phyloP scores from a whole-genome alignment of 2,113 vertebrate species.

The Chlamydotis undulata region DNA sequence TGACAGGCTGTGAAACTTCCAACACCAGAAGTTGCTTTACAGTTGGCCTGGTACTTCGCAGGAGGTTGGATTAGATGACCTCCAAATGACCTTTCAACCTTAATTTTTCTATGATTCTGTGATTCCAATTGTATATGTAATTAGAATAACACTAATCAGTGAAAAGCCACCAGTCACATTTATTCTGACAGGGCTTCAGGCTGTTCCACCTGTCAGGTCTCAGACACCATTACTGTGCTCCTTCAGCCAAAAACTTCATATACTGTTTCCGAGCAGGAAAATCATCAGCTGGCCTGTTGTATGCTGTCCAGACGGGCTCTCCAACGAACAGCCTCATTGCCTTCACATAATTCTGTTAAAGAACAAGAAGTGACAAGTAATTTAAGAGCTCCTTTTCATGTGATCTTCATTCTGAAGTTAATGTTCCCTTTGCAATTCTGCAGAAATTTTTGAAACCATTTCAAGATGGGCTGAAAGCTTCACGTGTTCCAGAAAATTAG shows the following conservation, averaged over 20 bases:
- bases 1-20: not conserved
- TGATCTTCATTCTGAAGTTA: not conserved
- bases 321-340: slow-evolving; percentile 94
- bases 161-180: not conserved
- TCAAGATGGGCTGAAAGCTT: not conserved
- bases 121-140: not conserved
- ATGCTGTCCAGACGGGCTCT: slow-evolving; percentile 90
- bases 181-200: not conserved
- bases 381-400: not conserved
- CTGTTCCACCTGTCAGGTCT: not conserved
- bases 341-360: slow-evolving; percentile 88
- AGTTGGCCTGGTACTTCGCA: not conserved
- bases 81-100: not conserved
- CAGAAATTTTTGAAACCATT: not conserved
- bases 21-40: not conserved
- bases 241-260: slow-evolving; percentile 60
- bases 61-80: not conserved
- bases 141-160: not conserved
- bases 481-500: accelerated
- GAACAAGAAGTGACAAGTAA: not conserved
- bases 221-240: not conserved
- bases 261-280: slow-evolving; percentile 82
- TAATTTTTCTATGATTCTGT: not conserved
- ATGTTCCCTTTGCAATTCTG: not conserved
- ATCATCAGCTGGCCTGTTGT: slow-evolving; percentile 90